Percentiles rank a stretch among this genome's conserved stretches.
Evolutionary conservation across 2,113 vertebrate species (phyloP).

Genomic region (Tamias sibiricus): DNA sequence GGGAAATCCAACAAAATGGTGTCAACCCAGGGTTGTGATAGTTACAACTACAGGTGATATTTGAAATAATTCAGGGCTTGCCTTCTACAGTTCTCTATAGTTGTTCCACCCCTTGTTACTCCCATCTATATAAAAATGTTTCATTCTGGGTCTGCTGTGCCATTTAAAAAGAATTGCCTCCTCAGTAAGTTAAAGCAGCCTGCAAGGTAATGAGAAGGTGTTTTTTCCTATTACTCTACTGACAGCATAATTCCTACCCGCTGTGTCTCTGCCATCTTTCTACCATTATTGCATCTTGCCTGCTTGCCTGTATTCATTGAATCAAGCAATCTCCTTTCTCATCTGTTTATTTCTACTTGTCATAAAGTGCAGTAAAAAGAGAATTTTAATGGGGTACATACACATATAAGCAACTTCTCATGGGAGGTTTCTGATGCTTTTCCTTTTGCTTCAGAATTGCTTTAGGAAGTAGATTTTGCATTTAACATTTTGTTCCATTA

Average conservation of each 20-base stretch:
- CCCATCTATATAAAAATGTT: background rate
- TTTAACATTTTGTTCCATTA: constrained; percentile 39
- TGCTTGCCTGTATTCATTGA: background rate
- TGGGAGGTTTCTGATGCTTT: background rate
- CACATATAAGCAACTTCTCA: background rate
- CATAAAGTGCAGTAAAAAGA: background rate
- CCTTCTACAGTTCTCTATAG: background rate
- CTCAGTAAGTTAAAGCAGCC: background rate
- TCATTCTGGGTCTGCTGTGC: background rate
- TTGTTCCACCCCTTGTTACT: background rate
- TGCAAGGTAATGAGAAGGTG: background rate
- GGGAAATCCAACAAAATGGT: constrained; percentile 23
- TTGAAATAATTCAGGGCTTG: constrained; percentile 28
- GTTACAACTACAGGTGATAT: background rate
- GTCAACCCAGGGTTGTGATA: background rate
- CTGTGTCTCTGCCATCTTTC: background rate
- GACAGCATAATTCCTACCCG: background rate
- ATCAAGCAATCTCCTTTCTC: background rate
- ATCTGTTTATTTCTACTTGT: constrained; percentile 24
- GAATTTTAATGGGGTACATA: background rate
- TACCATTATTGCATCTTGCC: background rate
- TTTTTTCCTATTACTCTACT: background rate
- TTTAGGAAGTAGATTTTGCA: background rate
- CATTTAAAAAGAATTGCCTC: constrained; percentile 16
- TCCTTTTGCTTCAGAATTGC: background rate